Conservation (phyloP, 30 jellyfish, hydroid and myxozoan species). For the Rhopilema esculentum region DNA sequence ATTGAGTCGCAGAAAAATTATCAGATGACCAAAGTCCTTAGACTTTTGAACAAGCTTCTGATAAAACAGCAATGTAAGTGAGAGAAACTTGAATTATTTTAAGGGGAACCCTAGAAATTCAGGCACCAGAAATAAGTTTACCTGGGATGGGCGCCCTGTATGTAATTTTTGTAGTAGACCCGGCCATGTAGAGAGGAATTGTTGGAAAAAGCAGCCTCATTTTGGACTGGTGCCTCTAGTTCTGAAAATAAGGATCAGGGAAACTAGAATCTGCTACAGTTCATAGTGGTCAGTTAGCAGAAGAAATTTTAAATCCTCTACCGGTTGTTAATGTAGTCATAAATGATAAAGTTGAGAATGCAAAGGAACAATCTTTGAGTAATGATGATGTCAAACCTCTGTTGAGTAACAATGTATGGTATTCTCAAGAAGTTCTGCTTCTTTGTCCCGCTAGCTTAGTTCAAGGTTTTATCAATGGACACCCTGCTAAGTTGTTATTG, state of each 20-base stretch:
- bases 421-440: no score
- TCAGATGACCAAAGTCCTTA: constrained; percentile 54
- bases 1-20: constrained; percentile 19
- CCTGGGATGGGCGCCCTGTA: constrained; percentile 21
- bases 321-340: no score
- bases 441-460: constrained; percentile 43
- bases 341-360: no score
- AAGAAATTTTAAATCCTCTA: constrained; percentile 5
- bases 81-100: not conserved
- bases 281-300: constrained; percentile 44
- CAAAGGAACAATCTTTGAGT: no score
- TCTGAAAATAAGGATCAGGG: constrained; percentile 22
- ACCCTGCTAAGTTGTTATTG: constrained; percentile 30
- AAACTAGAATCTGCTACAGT: constrained; percentile 62
- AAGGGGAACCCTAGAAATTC: not conserved
- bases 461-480: constrained; percentile 26
- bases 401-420: no score
- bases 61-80: not conserved
- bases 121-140: constrained; percentile 10
- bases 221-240: not conserved
- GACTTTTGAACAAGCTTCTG: constrained; percentile 31
- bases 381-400: no score
- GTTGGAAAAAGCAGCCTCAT: constrained; percentile 36
- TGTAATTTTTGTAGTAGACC: constrained; percentile 4
- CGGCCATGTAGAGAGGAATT: constrained; percentile 31